These are phyloP conservation scores for Caenorhabditis zanzibari DNA, from an alignment of 2,888 invertebrate species.

Conservation along the genomic window DNA sequence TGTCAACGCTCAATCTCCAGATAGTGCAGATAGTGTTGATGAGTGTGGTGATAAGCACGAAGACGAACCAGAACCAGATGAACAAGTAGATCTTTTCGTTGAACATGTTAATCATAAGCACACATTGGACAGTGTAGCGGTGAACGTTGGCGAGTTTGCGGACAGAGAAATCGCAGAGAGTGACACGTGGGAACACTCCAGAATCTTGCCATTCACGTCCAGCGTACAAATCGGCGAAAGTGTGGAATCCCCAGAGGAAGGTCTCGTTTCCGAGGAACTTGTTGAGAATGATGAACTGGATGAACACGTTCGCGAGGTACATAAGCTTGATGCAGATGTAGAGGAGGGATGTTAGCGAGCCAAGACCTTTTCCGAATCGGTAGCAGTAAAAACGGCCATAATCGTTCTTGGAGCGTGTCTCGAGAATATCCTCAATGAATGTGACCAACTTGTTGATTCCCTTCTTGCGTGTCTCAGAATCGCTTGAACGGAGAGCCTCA, in stretches of 20 bases:
- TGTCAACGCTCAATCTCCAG: conserved; percentile 77
- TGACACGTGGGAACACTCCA: conserved; percentile 83
- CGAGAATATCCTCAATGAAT: conserved; percentile 78
- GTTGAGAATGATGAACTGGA: conserved; percentile 83
- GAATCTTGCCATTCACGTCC: conserved; percentile 83
- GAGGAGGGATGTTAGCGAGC: conserved; percentile 70
- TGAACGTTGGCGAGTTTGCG: conserved; percentile 84
- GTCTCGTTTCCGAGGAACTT: conserved; percentile 83
- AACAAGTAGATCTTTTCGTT: conserved; percentile 83
- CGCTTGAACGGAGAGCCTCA: conserved; percentile 68
- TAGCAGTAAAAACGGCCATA: conserved; percentile 67
- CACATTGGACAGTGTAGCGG: conserved; percentile 83
- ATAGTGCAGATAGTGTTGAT: conserved; percentile 85
- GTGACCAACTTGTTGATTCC: conserved; percentile 75
- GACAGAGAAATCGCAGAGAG: conserved; percentile 80
- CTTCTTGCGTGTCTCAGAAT: conserved; percentile 68
- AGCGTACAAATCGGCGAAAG: conserved; percentile 79
- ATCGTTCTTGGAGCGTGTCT: conserved; percentile 62
- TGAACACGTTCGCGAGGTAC: conserved; percentile 81
- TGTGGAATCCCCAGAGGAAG: conserved; percentile 83
- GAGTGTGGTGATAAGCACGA: conserved; percentile 84
- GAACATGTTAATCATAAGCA: conserved; percentile 84
- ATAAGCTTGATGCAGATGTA: conserved; percentile 80
- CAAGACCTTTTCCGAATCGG: conserved; percentile 67
- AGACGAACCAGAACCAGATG: conserved; percentile 85